Base-by-base conservation (phyloP, 2,113 vertebrate species). In the Ceyx margarethae region DNA sequence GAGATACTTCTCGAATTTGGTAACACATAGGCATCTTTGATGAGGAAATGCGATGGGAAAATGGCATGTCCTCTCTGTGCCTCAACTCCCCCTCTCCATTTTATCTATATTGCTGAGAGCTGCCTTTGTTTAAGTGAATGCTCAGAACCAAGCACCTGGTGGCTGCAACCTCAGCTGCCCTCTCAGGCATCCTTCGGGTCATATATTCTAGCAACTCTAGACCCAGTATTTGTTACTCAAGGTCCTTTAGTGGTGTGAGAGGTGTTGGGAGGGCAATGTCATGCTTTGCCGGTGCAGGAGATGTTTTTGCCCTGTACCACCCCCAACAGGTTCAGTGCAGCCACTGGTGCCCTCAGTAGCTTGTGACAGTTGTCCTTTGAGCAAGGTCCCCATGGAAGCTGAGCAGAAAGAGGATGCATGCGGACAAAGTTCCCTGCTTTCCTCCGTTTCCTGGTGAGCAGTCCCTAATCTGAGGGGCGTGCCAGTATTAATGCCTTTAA, bases 381-480 rank as follows among this genome's bases (percentile, higher is more conserved):
- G 62, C 1, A 0, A 50, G 56, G 60, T 61, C 45, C 79, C 93
- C 1, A 4, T 33, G 64, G 76, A 67, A 89, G 73, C 81, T 23
- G 51, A 79, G 82, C 77, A 82, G 80, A 29, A 77, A 80, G 71
- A 80, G 89, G 90, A 90, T 2, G n/a, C 89, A 43, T 79, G 65
- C 58, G 42, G 93, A 87, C 92, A 85, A 19, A 75, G 73, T 90
- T 93, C 66, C 91, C 46, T 90, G 90, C 81, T 93, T 96, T 92
- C 90, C 87, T 92, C 89, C 91, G 81, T 93, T 31, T 83, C 95
- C 94, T 11, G 46, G 94, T 83, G 92, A 96, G 94, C 92, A 96
- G 95, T 87, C 95, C 97, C 94, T 97, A 97, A 97, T 97, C 94
- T 94, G 92, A 97, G 97, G 91, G 97, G 97, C 90, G 96, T 96